Evolutionary conservation across 2,797 vertebrate species (phyloP).

Genomic region (Podarcis lilfordi): DNA sequence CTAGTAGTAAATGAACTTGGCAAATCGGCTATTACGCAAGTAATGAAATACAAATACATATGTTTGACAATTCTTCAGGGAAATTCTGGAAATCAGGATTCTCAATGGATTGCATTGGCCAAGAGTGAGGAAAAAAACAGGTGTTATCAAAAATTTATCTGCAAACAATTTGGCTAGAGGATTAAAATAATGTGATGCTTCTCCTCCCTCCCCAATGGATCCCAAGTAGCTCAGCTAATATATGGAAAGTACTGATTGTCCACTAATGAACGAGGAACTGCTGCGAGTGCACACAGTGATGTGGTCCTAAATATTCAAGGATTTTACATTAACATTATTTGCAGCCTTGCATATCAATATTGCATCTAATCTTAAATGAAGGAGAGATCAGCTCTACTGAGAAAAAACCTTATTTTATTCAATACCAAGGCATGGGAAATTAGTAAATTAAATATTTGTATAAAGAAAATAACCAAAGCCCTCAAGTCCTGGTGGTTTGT

Average conservation of each 20-base stretch:
- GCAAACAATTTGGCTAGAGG: constrained; percentile 77
- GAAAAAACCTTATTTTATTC: constrained; percentile 80
- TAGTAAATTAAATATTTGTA: constrained; percentile 86
- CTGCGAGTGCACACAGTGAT: constrained; percentile 67
- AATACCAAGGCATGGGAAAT: constrained; percentile 81
- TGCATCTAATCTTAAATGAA: constrained; percentile 82
- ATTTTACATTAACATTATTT: constrained; percentile 75
- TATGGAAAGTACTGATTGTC: constrained; percentile 71
- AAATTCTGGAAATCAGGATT: constrained; percentile 76
- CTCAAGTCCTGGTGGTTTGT: constrained; percentile 78
- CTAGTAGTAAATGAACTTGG: constrained; percentile 85
- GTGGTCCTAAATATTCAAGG: constrained; percentile 77
- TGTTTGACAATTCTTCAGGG: constrained; percentile 82
- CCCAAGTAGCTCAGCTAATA: constrained; percentile 70
- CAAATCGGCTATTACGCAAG: constrained; percentile 82
- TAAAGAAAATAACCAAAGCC: constrained; percentile 81
- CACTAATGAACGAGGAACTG: constrained; percentile 72
- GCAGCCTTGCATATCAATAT: constrained; percentile 76
- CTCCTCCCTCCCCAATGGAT: constrained; percentile 61
- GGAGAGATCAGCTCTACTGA: constrained; percentile 79
- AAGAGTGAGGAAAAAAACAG: constrained; percentile 78
- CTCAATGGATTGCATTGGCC: constrained; percentile 78
- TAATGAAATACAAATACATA: constrained; percentile 87
- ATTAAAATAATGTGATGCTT: constrained; percentile 76
- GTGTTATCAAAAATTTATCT: constrained; percentile 81